Percentiles rank a stretch among this genome's conserved stretches.
Conservation (phyloP, 2,888 invertebrate genomes). For the Acronicta psi region DNA sequence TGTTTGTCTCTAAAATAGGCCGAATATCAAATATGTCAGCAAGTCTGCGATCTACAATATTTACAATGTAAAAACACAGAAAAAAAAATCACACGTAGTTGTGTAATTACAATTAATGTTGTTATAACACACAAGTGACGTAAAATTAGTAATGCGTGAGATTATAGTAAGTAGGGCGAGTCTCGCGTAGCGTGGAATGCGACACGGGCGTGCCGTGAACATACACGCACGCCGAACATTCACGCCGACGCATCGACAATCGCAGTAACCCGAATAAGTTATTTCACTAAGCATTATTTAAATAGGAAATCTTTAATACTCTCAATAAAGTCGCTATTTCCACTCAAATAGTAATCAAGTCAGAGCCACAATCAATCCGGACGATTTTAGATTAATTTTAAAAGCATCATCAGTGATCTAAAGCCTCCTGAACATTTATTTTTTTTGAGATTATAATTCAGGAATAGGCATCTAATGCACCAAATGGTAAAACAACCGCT, state of each 20-base stretch:
- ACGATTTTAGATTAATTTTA: too few species aligned
- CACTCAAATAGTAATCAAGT: not conserved
- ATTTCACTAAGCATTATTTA: constrained; percentile 3
- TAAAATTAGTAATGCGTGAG: constrained; percentile 32
- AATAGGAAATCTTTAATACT: not conserved
- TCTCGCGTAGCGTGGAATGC: constrained; percentile 9
- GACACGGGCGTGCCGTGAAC: constrained; percentile 9
- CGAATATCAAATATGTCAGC: not conserved
- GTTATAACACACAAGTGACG: constrained; percentile 3
- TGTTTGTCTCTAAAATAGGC: not conserved
- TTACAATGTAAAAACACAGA: not conserved
- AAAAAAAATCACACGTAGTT: constrained; percentile 17
- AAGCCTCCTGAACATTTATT: too few species aligned
- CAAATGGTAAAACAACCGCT: too few species aligned
- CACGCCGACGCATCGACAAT: constrained; percentile 32
- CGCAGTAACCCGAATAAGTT: constrained; percentile 7
- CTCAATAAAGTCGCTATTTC: not conserved
- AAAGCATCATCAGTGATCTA: too few species aligned
- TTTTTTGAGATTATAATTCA: too few species aligned
- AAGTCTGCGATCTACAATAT: not conserved
- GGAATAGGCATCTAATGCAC: too few species aligned
- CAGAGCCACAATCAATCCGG: too few species aligned
- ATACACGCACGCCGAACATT: too few species aligned
- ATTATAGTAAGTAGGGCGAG: constrained; percentile 25
- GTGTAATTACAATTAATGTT: constrained; percentile 24